Evolutionary conservation across 2,113 vertebrate genomes (phyloP).

Genomic region (Columbina picui): DNA sequence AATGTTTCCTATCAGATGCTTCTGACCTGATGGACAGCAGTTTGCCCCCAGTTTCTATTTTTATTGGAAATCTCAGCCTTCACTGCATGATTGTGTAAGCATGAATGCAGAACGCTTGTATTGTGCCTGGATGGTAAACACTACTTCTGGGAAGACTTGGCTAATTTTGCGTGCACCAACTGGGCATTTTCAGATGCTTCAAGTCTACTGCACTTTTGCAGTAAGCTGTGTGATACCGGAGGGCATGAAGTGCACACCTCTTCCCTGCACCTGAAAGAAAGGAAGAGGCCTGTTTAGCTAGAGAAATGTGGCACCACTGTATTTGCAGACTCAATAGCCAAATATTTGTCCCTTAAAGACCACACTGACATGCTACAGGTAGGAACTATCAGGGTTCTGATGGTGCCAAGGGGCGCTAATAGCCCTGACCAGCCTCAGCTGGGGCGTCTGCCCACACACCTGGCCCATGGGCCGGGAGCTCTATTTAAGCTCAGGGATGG

Average conservation of each 20-base stretch:
- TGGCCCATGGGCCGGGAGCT: not conserved
- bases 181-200: not conserved
- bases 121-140: not conserved
- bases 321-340: not conserved
- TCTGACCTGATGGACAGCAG: not conserved
- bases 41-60: not conserved
- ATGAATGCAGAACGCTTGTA: not conserved
- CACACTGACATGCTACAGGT: fast-evolving
- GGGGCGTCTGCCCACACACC: not conserved
- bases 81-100: not conserved
- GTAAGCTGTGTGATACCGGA: not conserved
- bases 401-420: fast-evolving
- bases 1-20: not conserved
- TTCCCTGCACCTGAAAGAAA: not conserved
- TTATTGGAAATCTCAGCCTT: not conserved
- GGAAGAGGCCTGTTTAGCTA: not conserved
- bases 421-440: not conserved
- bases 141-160: not conserved
- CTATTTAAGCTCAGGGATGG: not conserved
- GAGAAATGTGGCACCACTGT: not conserved
- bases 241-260: not conserved
- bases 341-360: not conserved
- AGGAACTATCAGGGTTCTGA: not conserved
- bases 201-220: not conserved
- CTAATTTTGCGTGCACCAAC: not conserved